Evolutionary conservation across 2,797 vertebrate species (phyloP), one percentile per base, ranked within the genome.

Genomic region (Glossophaga mutica): DNA sequence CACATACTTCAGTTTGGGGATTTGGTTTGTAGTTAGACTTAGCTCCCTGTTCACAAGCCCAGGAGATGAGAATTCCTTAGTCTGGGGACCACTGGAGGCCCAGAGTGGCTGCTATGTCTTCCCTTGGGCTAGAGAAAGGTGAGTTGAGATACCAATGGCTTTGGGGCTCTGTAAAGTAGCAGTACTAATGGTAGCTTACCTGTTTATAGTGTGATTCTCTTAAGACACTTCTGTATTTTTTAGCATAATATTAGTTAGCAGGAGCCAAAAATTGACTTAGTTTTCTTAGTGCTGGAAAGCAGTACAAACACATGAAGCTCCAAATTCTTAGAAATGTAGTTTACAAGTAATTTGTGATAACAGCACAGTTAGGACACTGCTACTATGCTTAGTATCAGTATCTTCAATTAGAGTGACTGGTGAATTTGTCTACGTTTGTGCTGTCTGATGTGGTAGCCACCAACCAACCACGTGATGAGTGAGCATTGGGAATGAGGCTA

Each of bases 1-100:
- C 42, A 81, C 59, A 76, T 87, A 82, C 91, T 83, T 94, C 16
- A 87, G 50, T 83, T 88, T 96, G 67, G 71, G 79, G 82, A 87
- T 95, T 68, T 65, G 59, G 48, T 89, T 95, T 76, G 74, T 92
- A 90, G 52, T 94, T 97, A 89, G 83, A 87, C 46, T 89, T 96
- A 52, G 29, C 57, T 97, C 74, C 70, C 24, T 62, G 59, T 90
- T 96, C 91, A 82, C 67, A 89, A 92, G 71, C 92, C 74, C 90
- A 73, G 94, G 92, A 95, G 94, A 94, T 93, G 95, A 94, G 78
- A 94, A 85, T 95, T 93, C 57, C 74, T 94, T 94, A 94, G 95
- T 22, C 29, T 76, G 68, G 92, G 88, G 83, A 92, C 48, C 39
- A 81, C 14, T 46, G 71, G 81, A 90, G 78, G 55, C 42, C 70